Conservation (phyloP, 2,888 invertebrate species). For the Heliconius cydno region DNA sequence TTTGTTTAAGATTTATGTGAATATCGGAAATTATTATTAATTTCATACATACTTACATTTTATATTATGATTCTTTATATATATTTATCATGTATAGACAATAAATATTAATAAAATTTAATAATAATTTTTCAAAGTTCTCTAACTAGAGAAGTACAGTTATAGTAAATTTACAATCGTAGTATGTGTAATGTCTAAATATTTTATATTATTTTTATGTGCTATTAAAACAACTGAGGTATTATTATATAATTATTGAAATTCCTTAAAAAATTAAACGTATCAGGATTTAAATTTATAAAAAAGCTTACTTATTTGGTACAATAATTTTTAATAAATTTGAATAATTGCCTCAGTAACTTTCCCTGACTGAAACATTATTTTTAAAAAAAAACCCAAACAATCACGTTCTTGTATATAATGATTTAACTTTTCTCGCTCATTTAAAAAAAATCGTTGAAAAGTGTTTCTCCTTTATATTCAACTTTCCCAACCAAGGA, state of each 20-base stretch:
- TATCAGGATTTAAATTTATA: background rate
- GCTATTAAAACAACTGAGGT: background rate
- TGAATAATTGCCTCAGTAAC: background rate
- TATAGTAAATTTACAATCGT: background rate
- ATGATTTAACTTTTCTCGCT: too few species aligned
- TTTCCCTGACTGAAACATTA: conserved; percentile 1
- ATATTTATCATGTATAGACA: background rate
- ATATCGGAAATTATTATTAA: background rate
- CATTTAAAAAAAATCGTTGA: too few species aligned
- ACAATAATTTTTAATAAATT: background rate
- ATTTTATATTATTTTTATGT: background rate
- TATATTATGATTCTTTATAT: background rate
- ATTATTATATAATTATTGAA: background rate
- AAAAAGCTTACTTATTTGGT: too few species aligned
- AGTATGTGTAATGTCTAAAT: background rate
- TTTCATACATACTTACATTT: background rate
- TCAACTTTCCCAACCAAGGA: too few species aligned
- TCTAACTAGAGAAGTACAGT: too few species aligned
- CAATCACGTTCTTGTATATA: too few species aligned
- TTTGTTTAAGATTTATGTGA: background rate
- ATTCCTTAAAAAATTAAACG: background rate
- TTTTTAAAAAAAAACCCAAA: background rate
- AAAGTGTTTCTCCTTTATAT: too few species aligned
- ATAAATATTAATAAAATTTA: too few species aligned
- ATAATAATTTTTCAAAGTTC: too few species aligned